Conservation (phyloP, 2,113 vertebrate genomes). For the Indicator indicator region DNA sequence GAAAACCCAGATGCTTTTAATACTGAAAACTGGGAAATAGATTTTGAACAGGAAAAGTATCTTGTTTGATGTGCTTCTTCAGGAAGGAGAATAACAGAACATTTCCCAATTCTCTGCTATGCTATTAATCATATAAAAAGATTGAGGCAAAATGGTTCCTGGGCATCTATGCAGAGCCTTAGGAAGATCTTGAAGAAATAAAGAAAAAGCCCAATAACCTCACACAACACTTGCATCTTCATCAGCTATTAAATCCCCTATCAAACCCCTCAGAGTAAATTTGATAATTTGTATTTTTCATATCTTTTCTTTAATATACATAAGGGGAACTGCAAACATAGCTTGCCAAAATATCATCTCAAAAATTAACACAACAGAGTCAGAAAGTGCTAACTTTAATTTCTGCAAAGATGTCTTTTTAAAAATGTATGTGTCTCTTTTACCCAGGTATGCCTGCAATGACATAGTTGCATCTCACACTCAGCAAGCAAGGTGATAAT, state of each 20-base stretch:
- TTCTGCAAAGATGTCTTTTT: neutral
- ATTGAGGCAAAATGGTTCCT: neutral
- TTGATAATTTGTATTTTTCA: neutral
- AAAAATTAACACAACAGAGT: neutral
- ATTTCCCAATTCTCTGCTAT: neutral
- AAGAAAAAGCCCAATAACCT: neutral
- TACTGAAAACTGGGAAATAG: slow-evolving; percentile 23
- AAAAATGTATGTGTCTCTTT: neutral
- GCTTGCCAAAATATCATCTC: neutral
- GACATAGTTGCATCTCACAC: neutral
- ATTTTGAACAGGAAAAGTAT: slow-evolving; percentile 34
- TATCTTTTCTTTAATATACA: neutral
- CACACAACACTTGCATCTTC: neutral
- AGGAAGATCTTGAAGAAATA: neutral
- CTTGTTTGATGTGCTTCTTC: slow-evolving; percentile 26
- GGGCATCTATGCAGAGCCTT: neutral
- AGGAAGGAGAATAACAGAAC: neutral
- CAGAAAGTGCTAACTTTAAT: neutral
- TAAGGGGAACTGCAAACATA: neutral
- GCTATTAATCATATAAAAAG: neutral
- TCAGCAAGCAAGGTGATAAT: neutral
- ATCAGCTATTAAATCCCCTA: neutral
- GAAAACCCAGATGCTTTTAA: slow-evolving; percentile 39
- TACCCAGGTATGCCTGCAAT: fast-evolving
- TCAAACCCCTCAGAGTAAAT: neutral